Percentiles rank a stretch among this genome's conserved stretches.
These are phyloP conservation scores for Anguilla marmorata DNA, from an alignment of 2,797 vertebrate genomes.

Conservation along the genomic window DNA sequence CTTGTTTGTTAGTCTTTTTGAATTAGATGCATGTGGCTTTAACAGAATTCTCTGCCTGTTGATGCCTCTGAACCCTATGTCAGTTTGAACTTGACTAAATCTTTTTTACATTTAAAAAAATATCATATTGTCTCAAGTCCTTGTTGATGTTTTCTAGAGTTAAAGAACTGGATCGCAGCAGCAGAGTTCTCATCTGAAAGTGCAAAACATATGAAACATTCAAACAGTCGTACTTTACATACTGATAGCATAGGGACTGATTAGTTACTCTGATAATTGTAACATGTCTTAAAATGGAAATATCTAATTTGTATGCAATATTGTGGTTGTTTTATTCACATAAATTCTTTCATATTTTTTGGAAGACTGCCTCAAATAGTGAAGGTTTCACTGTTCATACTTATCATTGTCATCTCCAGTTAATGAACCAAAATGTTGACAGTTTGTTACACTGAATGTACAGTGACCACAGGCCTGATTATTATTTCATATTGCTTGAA, in stretches of 20 bases:
- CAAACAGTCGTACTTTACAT: no score
- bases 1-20: background rate
- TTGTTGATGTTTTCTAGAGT: background rate
- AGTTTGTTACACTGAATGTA: background rate
- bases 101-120: background rate
- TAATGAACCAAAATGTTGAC: background rate
- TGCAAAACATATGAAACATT: no score
- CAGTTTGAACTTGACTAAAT: background rate
- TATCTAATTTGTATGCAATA: background rate
- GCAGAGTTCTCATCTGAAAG: background rate
- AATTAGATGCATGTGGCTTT: background rate
- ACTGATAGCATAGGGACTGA: background rate
- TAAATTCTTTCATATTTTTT: background rate
- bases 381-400: background rate
- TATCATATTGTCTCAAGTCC: background rate
- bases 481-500: background rate
- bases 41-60: background rate
- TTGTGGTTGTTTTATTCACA: background rate
- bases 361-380: background rate
- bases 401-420: background rate
- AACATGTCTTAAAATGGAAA: background rate
- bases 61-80: conserved; percentile 2
- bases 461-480: background rate
- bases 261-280: background rate
- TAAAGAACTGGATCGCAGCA: background rate